Evolutionary conservation across 2,888 invertebrate genomes (phyloP).

Genomic region (Odontothrips loti): DNA sequence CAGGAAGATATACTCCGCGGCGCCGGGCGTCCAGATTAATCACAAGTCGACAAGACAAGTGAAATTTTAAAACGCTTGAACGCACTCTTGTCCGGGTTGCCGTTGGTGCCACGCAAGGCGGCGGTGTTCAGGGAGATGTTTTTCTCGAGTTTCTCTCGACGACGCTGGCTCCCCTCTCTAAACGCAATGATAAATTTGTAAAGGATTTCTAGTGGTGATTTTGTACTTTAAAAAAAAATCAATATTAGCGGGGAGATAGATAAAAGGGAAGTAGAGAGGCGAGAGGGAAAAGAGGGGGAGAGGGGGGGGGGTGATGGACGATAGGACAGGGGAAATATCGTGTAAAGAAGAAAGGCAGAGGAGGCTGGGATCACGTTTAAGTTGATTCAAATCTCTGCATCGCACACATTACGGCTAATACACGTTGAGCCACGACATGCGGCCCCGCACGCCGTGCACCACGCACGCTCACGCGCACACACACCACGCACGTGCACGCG

Average conservation of each 20-base stretch:
- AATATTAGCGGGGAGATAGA: neutral
- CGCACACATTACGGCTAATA: neutral
- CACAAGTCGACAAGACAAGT: slow-evolving; percentile 20
- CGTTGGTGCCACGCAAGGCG: too few relatives aligned
- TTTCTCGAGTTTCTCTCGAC: too few relatives aligned
- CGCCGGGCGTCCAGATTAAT: neutral
- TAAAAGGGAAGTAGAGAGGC: neutral
- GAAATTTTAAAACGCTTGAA: slow-evolving; percentile 6
- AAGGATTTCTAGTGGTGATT: too few relatives aligned
- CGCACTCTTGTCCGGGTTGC: neutral
- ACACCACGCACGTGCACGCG: neutral
- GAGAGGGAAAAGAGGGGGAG: too few relatives aligned
- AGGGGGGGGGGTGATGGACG: too few relatives aligned
- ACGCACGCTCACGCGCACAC: neutral
- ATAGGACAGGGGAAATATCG: too few relatives aligned
- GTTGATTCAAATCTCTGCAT: neutral
- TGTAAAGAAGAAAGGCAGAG: neutral
- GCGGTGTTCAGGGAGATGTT: too few relatives aligned
- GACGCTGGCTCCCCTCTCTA: too few relatives aligned
- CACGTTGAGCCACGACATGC: neutral
- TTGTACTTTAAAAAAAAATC: neutral
- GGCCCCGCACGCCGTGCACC: neutral
- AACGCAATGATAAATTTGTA: too few relatives aligned
- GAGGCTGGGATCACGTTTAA: slow-evolving; percentile 10
- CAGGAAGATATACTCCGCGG: slow-evolving; percentile 10